These are phyloP conservation scores for Valencia hispanica DNA, from an alignment of 2,797 vertebrate species.

Conservation along the genomic window DNA sequence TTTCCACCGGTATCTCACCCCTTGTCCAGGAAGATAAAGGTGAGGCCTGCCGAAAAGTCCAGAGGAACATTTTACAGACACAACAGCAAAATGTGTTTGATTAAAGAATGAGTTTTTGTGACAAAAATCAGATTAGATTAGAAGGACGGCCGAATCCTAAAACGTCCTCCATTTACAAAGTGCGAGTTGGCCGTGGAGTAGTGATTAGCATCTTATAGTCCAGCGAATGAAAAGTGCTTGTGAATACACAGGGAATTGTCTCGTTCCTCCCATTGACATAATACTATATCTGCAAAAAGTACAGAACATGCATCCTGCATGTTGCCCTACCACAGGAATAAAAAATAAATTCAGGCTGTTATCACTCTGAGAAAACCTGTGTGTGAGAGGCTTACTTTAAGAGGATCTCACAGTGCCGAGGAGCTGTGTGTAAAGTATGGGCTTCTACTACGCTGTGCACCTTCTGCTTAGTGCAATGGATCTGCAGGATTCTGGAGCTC, in stretches of 20 bases:
- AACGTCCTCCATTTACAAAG: not conserved
- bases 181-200: not conserved
- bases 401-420: slow-evolving; percentile 28
- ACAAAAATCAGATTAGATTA: not conserved
- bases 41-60: slow-evolving; percentile 19
- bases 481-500: slow-evolving; percentile 4
- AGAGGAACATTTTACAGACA: slow-evolving; percentile 3
- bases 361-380: slow-evolving; percentile 21
- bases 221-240: not conserved
- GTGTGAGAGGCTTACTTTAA: slow-evolving; percentile 40
- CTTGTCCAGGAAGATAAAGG: slow-evolving; percentile 54
- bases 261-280: not conserved
- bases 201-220: not conserved
- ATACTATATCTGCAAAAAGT: not conserved
- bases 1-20: slow-evolving; percentile 48
- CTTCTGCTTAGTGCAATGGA: slow-evolving; percentile 17
- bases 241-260: not conserved
- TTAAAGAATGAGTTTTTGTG: slow-evolving; percentile 11
- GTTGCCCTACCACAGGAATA: not conserved
- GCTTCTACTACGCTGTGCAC: not conserved
- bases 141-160: not conserved
- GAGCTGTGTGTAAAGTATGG: slow-evolving; percentile 18
- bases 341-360: slow-evolving; percentile 20
- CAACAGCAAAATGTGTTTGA: slow-evolving; percentile 20
- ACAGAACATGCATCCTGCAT: slow-evolving; percentile 14